phyloP scores from a whole-genome alignment of 2,797 vertebrate genomes.

The Zenarchopterus dispar region DNA sequence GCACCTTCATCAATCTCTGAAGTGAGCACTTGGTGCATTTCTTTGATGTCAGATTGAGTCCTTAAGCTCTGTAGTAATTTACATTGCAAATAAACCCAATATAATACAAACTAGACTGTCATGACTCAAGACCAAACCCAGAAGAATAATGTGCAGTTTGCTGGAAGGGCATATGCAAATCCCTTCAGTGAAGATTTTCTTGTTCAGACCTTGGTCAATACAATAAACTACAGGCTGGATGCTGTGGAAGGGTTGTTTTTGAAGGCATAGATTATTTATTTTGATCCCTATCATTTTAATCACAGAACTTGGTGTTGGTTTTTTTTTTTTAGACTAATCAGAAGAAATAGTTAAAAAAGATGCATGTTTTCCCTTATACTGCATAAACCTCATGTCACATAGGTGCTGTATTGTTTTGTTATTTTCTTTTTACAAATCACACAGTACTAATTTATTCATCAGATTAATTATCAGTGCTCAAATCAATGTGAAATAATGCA shows the following conservation, averaged over 20 bases:
- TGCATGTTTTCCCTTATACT: too few relatives aligned
- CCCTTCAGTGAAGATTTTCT: neutral
- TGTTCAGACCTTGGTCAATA: neutral
- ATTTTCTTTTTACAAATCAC: too few relatives aligned
- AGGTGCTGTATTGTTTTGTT: too few relatives aligned
- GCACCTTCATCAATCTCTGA: conserved; percentile 22
- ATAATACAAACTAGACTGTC: neutral
- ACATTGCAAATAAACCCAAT: conserved; percentile 41
- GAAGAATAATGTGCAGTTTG: neutral
- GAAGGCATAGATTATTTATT: neutral
- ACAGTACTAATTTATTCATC: too few relatives aligned
- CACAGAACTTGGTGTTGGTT: neutral
- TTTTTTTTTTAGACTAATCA: neutral
- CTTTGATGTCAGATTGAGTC: conserved; percentile 46
- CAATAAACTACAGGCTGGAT: neutral
- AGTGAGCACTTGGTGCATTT: conserved; percentile 16
- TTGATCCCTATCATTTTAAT: neutral
- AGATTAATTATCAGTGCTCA: too few relatives aligned
- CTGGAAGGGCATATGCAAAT: neutral
- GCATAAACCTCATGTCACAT: too few relatives aligned
- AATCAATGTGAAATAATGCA: too few relatives aligned
- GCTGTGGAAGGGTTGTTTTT: neutral
- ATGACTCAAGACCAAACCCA: conserved; percentile 1
- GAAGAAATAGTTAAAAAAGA: neutral
- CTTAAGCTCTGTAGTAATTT: conserved; percentile 43